phyloP scores from a whole-genome alignment of 1,140 invertebrate genomes.

The Oedothorax gibbosus region DNA sequence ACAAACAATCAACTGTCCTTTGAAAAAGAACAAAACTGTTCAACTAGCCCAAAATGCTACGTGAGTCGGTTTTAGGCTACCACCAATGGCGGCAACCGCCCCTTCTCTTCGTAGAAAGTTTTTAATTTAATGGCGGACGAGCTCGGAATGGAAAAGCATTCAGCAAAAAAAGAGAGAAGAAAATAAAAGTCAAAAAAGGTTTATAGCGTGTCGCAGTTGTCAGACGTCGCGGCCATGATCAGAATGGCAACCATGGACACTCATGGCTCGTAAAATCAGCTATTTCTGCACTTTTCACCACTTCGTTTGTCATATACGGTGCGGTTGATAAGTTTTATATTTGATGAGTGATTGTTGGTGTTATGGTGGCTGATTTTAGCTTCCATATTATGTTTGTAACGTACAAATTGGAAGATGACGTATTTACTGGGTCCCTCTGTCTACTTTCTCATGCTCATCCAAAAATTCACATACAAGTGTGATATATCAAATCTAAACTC shows the following conservation, averaged over 20 bases:
- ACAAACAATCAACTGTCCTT: too few relatives aligned
- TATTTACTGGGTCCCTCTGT: too few relatives aligned
- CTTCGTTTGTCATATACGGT: conserved; percentile 32
- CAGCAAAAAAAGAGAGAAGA: conserved; percentile 1
- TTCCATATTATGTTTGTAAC: too few relatives aligned
- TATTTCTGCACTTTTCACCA: conserved; percentile 33
- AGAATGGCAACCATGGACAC: conserved; percentile 17
- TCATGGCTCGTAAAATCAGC: conserved; percentile 6
- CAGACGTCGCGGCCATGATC: conserved; percentile 10
- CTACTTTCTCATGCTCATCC: too few relatives aligned
- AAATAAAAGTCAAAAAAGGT: conserved; percentile 2
- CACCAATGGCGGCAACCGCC: conserved; percentile 13
- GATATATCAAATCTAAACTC: too few relatives aligned
- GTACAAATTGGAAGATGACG: too few relatives aligned
- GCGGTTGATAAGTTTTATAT: too few relatives aligned
- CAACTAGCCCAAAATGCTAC: conserved; percentile 48
- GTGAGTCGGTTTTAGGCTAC: conserved; percentile 53
- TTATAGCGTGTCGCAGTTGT: conserved; percentile 54
- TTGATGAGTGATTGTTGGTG: too few relatives aligned
- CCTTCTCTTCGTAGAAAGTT: conserved; percentile 28
- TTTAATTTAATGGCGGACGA: conserved; percentile 59
- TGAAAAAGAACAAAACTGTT: neutral
- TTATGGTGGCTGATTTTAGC: too few relatives aligned
- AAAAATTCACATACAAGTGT: too few relatives aligned
- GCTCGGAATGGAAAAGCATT: conserved; percentile 22